phyloP scores from a whole-genome alignment of 2,797 vertebrate species.

The Apogon hyalosoma region DNA sequence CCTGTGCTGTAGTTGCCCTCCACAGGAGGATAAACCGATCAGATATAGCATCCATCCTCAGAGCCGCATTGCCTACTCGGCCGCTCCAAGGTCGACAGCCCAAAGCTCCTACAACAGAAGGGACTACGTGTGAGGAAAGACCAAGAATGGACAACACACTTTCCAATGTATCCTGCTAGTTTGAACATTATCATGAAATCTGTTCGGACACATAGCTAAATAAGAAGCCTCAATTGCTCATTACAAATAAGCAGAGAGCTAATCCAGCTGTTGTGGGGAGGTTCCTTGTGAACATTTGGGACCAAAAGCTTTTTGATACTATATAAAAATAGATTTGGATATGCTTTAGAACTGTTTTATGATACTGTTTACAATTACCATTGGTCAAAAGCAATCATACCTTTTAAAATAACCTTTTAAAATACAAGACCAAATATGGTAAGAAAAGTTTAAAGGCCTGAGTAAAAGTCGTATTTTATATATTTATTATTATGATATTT shows the following conservation, averaged over 20 bases:
- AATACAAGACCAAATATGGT: not conserved
- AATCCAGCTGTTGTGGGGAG: not conserved
- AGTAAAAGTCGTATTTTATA: slow-evolving; percentile 16
- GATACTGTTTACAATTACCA: slow-evolving; percentile 48
- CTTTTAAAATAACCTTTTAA: not conserved
- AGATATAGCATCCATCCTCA: slow-evolving; percentile 67
- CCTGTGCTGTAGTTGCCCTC: slow-evolving; percentile 94
- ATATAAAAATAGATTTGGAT: slow-evolving; percentile 4
- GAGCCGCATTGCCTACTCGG: slow-evolving; percentile 87
- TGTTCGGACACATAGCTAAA: slow-evolving; percentile 12
- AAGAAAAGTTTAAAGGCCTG: not conserved
- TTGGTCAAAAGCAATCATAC: slow-evolving; percentile 2
- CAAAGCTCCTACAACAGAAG: slow-evolving; percentile 90
- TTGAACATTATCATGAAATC: slow-evolving; percentile 19
- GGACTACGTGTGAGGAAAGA: slow-evolving; percentile 89
- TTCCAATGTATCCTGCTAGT: slow-evolving; percentile 11
- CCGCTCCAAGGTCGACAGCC: slow-evolving; percentile 83
- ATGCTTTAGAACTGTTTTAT: slow-evolving; percentile 19
- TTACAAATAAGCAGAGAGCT: not conserved
- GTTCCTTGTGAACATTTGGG: not conserved
- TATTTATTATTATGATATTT: slow-evolving; percentile 55
- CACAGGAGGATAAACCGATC: slow-evolving; percentile 82
- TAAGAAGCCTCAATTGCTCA: not conserved
- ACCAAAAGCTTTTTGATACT: slow-evolving; percentile 30
- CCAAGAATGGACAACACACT: not conserved